Percentiles rank a stretch among this genome's conserved stretches.
These are phyloP conservation scores for Agriopis aurantiaria DNA, from an alignment of 2,888 invertebrate species.

Conservation along the genomic window DNA sequence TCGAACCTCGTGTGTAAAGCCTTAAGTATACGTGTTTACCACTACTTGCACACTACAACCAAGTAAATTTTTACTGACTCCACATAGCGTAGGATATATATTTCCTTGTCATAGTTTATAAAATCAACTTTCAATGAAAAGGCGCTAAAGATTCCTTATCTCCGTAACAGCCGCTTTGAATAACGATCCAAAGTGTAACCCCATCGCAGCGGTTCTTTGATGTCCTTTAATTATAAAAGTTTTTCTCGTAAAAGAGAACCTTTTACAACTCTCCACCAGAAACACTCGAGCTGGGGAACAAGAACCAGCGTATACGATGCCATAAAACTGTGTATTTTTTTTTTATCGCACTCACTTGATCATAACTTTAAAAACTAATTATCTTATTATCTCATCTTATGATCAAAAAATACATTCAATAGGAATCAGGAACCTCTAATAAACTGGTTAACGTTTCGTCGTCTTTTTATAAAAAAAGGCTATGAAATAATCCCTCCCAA, in stretches of 20 bases:
- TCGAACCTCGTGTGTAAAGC: not conserved
- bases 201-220: slow-evolving; percentile 81
- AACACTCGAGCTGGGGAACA: slow-evolving; percentile 54
- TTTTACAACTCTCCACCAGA: slow-evolving; percentile 61
- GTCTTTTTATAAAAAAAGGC: slow-evolving; percentile 34
- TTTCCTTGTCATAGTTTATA: slow-evolving; percentile 72
- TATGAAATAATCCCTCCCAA: slow-evolving; percentile 41
- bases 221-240: slow-evolving; percentile 85
- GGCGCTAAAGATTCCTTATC: slow-evolving; percentile 80
- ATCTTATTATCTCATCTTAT: not conserved
- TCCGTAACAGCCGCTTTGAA: slow-evolving; percentile 80
- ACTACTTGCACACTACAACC: not conserved
- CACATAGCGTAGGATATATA: slow-evolving; percentile 54
- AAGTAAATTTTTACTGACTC: not conserved
- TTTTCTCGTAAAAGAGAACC: slow-evolving; percentile 77
- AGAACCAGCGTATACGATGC: slow-evolving; percentile 51
- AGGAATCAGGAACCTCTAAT: slow-evolving; percentile 8
- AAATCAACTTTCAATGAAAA: slow-evolving; percentile 77
- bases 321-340: slow-evolving; percentile 42
- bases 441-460: slow-evolving; percentile 30
- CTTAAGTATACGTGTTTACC: not conserved
- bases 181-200: slow-evolving; percentile 83
- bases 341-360: slow-evolving; percentile 15
- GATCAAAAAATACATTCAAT: not conserved
- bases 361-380: not conserved